A percentile compares a stretch with the other conserved stretches of the same genome.
Conservation (phyloP, 2,888 invertebrate species). For the Acrobasis suavella region DNA sequence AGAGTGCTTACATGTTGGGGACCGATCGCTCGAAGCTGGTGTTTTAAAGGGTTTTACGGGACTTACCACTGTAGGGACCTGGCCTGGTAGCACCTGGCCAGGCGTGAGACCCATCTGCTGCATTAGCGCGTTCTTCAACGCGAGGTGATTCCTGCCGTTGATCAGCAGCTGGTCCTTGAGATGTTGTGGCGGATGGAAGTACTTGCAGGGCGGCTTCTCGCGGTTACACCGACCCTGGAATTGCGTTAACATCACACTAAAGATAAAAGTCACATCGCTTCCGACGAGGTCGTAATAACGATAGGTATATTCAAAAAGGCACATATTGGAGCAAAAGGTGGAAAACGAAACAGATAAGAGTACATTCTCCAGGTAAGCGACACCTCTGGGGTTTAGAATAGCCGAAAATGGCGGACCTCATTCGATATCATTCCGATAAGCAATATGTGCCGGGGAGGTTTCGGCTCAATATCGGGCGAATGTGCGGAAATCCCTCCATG, state of each 20-base stretch:
- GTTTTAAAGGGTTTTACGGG: slow-evolving; percentile 28
- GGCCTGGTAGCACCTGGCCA: slow-evolving; percentile 96
- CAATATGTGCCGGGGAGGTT: slow-evolving; percentile 60
- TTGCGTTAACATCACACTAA: slow-evolving; percentile 28
- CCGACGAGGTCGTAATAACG: slow-evolving; percentile 19
- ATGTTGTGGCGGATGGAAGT: slow-evolving; percentile 99
- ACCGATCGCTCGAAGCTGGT: slow-evolving; percentile 75
- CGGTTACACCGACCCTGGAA: slow-evolving; percentile 99
- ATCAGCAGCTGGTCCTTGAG: slow-evolving; percentile 99
- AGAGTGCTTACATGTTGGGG: slow-evolving; percentile 59
- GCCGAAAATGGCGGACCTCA: slow-evolving; percentile 63
- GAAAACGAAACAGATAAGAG: slow-evolving; percentile 56
- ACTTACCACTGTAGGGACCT: slow-evolving; percentile 96
- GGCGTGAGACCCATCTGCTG: slow-evolving; percentile 97
- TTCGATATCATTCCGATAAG: slow-evolving; percentile 70
- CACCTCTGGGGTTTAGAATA: slow-evolving; percentile 53
- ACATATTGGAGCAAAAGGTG: slow-evolving; percentile 37
- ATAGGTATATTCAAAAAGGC: slow-evolving; percentile 28
- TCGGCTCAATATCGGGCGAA: slow-evolving; percentile 62
- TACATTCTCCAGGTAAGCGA: slow-evolving; percentile 48
- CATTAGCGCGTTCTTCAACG: slow-evolving; percentile 98
- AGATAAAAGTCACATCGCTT: slow-evolving; percentile 23
- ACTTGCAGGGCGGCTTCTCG: slow-evolving; percentile 99
- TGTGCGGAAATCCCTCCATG: slow-evolving; percentile 70
- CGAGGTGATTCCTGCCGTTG: slow-evolving; percentile 99